Evolutionary conservation across 2,113 vertebrate species (phyloP).

Genomic region (Salvelinus namaycush): DNA sequence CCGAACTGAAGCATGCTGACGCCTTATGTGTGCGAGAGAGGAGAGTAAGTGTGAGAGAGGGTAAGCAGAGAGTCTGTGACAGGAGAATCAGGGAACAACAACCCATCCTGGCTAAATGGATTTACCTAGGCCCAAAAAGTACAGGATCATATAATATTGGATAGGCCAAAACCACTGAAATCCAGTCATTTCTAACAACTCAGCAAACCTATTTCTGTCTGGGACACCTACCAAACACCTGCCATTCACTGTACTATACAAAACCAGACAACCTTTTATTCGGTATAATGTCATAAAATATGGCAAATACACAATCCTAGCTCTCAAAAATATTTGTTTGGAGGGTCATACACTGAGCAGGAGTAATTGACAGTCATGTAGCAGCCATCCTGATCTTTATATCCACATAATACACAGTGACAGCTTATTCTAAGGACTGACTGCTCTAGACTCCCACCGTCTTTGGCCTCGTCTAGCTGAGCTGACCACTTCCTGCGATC

Average conservation of each 20-base stretch:
- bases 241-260: not conserved
- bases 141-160: not conserved
- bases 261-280: not conserved
- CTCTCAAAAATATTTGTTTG: too few relatives aligned
- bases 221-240: not conserved
- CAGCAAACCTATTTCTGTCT: not conserved
- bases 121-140: not conserved
- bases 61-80: not conserved
- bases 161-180: not conserved
- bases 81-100: not conserved
- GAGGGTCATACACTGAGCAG: too few relatives aligned
- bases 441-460: constrained; percentile 36
- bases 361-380: constrained; percentile 1
- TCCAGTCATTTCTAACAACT: not conserved
- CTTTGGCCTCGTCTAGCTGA: constrained; percentile 15
- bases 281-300: too few relatives aligned
- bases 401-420: constrained; percentile 32
- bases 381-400: constrained; percentile 20
- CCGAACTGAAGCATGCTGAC: too few relatives aligned
- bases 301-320: too few relatives aligned
- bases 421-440: constrained; percentile 17
- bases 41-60: not conserved
- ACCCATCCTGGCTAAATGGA: not conserved
- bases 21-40: not conserved
- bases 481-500: constrained; percentile 59